Conservation (phyloP, 2,113 vertebrate genomes). For the Sebastes fasciatus region DNA sequence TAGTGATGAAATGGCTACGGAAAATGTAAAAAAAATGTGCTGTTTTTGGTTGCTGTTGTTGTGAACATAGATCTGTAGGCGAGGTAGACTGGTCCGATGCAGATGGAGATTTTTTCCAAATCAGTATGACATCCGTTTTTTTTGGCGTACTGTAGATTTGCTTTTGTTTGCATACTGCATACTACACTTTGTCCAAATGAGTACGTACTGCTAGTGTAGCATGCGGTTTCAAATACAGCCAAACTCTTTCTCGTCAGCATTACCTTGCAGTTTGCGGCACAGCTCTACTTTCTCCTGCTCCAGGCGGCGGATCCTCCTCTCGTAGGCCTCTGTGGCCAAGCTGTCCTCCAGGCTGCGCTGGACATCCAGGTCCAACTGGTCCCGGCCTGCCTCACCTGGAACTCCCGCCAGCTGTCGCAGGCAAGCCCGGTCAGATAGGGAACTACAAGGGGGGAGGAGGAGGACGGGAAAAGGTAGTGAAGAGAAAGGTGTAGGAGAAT, state of each 20-base stretch:
- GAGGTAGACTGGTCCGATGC: too few species aligned
- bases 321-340: slow-evolving; percentile 96
- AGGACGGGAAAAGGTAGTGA: background rate
- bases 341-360: slow-evolving; percentile 94
- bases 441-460: slow-evolving; percentile 75
- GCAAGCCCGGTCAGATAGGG: slow-evolving; percentile 93
- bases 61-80: too few species aligned
- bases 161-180: too few species aligned
- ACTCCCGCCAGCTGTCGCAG: slow-evolving; percentile 82
- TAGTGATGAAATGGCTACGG: too few species aligned
- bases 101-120: too few species aligned
- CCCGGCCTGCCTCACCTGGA: slow-evolving; percentile 77
- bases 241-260: background rate
- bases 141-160: too few species aligned
- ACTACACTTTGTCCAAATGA: too few species aligned
- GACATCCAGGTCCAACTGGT: slow-evolving; percentile 88
- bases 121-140: too few species aligned
- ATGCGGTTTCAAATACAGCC: too few species aligned
- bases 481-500: background rate
- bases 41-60: too few species aligned
- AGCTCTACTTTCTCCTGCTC: slow-evolving; percentile 98
- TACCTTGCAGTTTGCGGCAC: slow-evolving; percentile 96
- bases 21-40: too few species aligned
- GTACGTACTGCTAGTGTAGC: too few species aligned
- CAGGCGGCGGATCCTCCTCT: slow-evolving; percentile 94